Conservation (phyloP, 2,113 vertebrate species). For the Oxyura jamaicensis region DNA sequence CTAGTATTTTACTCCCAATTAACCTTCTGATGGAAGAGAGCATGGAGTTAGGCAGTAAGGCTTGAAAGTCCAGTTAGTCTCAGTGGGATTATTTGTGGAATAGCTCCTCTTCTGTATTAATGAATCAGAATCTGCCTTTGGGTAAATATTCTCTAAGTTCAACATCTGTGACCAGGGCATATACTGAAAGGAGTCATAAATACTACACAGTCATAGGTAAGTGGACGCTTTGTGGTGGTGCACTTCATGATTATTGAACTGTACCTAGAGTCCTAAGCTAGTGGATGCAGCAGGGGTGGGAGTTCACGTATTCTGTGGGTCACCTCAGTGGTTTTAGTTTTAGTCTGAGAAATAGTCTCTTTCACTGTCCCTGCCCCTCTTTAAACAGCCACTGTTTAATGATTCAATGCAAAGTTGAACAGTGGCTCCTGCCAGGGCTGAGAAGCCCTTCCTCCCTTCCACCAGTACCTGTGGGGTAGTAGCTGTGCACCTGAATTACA, state of each 20-base stretch:
- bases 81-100: neutral
- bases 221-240: neutral
- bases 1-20: constrained; percentile 13
- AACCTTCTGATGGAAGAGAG: neutral
- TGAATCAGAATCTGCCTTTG: neutral
- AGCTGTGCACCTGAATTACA: neutral
- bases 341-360: neutral
- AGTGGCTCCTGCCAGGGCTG: neutral
- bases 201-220: neutral
- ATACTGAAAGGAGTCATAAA: neutral
- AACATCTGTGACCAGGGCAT: neutral
- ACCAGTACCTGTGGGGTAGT: neutral
- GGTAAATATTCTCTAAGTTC: neutral
- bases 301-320: neutral
- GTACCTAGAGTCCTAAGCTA: neutral
- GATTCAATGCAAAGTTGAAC: neutral
- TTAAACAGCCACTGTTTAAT: neutral
- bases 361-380: neutral
- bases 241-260: neutral
- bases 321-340: neutral
- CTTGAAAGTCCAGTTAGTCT: neutral
- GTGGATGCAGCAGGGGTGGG: neutral
- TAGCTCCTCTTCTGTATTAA: neutral
- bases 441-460: neutral
- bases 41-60: neutral